phyloP scores from a whole-genome alignment of 2,113 vertebrate species.

The Crocuta crocuta region DNA sequence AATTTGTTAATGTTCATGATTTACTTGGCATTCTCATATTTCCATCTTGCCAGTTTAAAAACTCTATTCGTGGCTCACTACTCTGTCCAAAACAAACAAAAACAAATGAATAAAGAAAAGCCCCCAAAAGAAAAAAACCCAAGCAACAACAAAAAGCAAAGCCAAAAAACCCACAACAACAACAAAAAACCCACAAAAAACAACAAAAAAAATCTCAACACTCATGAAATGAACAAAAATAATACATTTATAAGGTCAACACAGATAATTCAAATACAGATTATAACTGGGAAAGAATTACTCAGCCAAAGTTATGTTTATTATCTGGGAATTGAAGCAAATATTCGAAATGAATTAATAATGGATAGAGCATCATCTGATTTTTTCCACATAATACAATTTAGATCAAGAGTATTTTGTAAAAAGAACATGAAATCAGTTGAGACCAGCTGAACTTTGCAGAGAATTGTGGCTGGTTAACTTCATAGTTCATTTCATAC shows the following conservation, averaged over 20 bases:
- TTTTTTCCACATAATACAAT: slow-evolving; percentile 60
- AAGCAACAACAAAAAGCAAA: not conserved
- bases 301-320: slow-evolving; percentile 22
- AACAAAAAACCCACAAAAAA: not conserved
- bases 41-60: not conserved
- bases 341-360: slow-evolving; percentile 71
- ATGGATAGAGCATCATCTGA: slow-evolving; percentile 39
- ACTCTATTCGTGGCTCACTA: not conserved
- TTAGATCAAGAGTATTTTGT: slow-evolving; percentile 72
- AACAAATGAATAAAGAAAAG: not conserved
- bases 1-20: not conserved
- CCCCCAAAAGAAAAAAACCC: not conserved
- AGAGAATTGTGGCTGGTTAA: slow-evolving; percentile 66
- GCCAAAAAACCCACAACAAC: too few species aligned
- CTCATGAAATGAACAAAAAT: slow-evolving; percentile 34
- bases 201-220: not conserved
- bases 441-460: slow-evolving; percentile 73
- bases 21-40: not conserved
- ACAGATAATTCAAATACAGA: not conserved
- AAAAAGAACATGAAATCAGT: slow-evolving; percentile 66
- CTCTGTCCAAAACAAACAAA: not conserved
- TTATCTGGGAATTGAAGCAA: slow-evolving; percentile 56
- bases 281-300: slow-evolving; percentile 30
- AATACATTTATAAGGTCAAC: not conserved
- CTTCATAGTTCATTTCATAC: slow-evolving; percentile 67